Evolutionary conservation across 53 echinoderm and acorn worm species (phyloP).

Genomic region (Arbacia lixula): DNA sequence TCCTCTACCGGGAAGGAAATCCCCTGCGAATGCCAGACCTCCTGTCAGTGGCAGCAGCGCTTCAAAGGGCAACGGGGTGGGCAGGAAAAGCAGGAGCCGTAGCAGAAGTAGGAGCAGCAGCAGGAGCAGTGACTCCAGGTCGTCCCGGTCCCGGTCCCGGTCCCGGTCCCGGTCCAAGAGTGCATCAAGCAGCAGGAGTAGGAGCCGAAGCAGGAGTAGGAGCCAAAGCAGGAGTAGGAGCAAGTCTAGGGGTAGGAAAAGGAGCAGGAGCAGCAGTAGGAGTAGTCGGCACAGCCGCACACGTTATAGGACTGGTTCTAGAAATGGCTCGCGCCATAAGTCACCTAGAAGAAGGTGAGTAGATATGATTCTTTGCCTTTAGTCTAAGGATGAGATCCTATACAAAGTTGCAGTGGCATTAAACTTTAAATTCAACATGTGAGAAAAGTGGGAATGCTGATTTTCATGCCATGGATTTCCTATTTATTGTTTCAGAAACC

Average conservation of each 20-base stretch:
- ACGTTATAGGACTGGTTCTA: neutral
- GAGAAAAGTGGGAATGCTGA: too few species aligned
- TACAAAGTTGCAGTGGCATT: too few species aligned
- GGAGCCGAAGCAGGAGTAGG: conserved; percentile 30
- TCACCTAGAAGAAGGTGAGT: conserved; percentile 55
- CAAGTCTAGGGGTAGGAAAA: conserved; percentile 19
- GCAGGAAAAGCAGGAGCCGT: conserved; percentile 32
- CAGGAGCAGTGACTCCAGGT: conserved; percentile 17
- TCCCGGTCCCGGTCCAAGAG: conserved; percentile 37
- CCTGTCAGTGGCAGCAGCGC: neutral
- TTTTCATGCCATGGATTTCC: too few species aligned
- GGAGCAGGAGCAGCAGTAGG: conserved; percentile 32
- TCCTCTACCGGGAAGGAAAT: too few species aligned
- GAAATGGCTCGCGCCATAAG: conserved; percentile 24
- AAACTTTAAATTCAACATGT: too few species aligned
- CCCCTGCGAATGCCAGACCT: too few species aligned
- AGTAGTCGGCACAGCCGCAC: neutral
- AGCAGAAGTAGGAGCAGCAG: conserved; percentile 34
- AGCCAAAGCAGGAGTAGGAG: conserved; percentile 19
- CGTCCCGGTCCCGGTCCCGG: conserved; percentile 6
- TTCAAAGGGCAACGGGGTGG: neutral
- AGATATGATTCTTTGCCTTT: too few species aligned
- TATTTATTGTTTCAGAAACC: too few species aligned
- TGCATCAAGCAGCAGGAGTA: conserved; percentile 37
- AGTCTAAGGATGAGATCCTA: too few species aligned